Conservation (phyloP, 2,888 invertebrate species). For the Thysanoteuthis rhombus region DNA sequence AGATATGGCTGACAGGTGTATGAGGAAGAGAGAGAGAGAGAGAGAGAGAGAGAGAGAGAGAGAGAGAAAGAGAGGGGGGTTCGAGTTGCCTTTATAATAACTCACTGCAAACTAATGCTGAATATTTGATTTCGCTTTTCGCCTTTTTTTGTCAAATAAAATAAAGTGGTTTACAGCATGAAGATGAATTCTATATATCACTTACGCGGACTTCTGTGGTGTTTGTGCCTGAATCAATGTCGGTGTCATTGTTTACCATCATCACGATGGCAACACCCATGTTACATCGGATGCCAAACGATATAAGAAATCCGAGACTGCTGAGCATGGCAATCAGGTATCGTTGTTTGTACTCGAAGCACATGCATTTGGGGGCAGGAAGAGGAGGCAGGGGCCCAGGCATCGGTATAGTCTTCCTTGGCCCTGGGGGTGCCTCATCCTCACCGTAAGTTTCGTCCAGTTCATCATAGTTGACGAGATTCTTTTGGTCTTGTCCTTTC, state of each 20-base stretch:
- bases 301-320: conserved; percentile 70
- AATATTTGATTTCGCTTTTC: no score
- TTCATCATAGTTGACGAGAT: conserved; percentile 63
- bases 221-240: conserved; percentile 40
- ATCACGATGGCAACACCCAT: conserved; percentile 96
- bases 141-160: no score
- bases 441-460: conserved; percentile 62
- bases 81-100: no score
- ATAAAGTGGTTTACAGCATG: no score
- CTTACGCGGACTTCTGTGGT: conserved; percentile 17
- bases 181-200: neutral
- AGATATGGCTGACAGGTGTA: no score
- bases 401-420: conserved; percentile 36
- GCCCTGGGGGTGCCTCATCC: conserved; percentile 49
- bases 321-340: conserved; percentile 69
- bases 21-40: no score
- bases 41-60: no score
- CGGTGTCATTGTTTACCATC: conserved; percentile 69
- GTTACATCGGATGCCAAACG: conserved; percentile 93
- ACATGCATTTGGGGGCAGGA: conserved; percentile 40
- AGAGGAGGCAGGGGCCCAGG: conserved; percentile 35
- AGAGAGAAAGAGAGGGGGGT: no score
- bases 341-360: conserved; percentile 55
- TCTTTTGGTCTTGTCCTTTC: conserved; percentile 60
- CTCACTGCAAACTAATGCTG: no score